A percentile compares a stretch with the other conserved stretches of the same genome.
These are phyloP conservation scores for Aromia moschata DNA, from an alignment of 2,888 invertebrate species.

Conservation along the genomic window DNA sequence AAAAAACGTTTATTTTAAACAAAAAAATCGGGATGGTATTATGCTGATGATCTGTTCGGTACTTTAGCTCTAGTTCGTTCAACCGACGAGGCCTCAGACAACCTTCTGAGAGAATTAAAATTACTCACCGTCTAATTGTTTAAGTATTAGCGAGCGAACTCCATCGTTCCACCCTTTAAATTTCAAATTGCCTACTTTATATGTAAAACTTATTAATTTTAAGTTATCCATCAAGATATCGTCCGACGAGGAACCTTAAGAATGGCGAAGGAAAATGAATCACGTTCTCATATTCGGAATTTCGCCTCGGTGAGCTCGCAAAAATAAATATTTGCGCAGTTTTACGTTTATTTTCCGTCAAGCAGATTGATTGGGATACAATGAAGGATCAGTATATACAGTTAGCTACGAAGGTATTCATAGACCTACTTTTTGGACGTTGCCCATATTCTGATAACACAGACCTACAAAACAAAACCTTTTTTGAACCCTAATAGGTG, in stretches of 20 bases:
- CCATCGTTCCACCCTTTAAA: conserved; percentile 8
- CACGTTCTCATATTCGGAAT: conserved; percentile 30
- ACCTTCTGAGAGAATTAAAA: too few relatives aligned
- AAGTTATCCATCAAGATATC: conserved; percentile 16
- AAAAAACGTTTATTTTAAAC: too few relatives aligned
- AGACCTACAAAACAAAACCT: too few relatives aligned
- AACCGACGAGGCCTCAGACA: too few relatives aligned
- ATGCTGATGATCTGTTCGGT: too few relatives aligned
- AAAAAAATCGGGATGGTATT: too few relatives aligned
- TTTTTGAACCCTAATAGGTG: too few relatives aligned
- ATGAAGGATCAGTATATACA: background rate
- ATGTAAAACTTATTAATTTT: conserved; percentile 17
- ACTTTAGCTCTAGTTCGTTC: too few relatives aligned
- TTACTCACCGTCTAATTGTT: background rate
- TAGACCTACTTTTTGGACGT: too few relatives aligned
- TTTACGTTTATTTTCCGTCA: conserved; percentile 35
- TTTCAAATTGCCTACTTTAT: conserved; percentile 19
- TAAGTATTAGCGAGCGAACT: background rate
- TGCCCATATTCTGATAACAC: too few relatives aligned
- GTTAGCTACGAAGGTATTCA: too few relatives aligned
- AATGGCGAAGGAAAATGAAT: conserved; percentile 26
- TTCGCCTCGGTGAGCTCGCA: conserved; percentile 30
- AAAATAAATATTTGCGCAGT: conserved; percentile 37
- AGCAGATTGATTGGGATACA: conserved; percentile 30
- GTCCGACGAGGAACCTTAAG: conserved; percentile 12